These are phyloP conservation scores for Sarcophaga peregrina DNA, from an alignment of 1,140 invertebrate genomes.

Conservation along the genomic window DNA sequence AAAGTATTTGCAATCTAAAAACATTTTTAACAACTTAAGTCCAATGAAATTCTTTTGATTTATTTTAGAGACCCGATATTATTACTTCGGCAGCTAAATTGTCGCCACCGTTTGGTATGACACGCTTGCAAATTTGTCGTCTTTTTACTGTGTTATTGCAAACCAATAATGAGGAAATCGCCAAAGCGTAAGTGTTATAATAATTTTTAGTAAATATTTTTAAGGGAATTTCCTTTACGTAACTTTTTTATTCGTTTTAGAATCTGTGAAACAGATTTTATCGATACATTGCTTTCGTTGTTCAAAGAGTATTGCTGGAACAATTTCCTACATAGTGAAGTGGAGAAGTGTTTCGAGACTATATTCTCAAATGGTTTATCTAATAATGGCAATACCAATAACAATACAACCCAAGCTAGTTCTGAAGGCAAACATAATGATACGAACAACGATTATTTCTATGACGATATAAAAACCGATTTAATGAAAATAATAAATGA, in stretches of 20 bases:
- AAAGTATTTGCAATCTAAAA: slow-evolving; percentile 69
- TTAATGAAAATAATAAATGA: too few species aligned
- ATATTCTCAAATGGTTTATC: slow-evolving; percentile 69
- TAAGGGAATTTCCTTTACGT: background rate
- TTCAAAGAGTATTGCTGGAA: slow-evolving; percentile 89
- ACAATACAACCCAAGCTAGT: slow-evolving; percentile 49
- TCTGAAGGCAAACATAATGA: background rate
- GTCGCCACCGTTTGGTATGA: slow-evolving; percentile 80
- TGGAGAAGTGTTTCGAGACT: slow-evolving; percentile 79
- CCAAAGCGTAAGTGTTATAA: slow-evolving; percentile 63
- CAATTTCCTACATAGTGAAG: slow-evolving; percentile 88
- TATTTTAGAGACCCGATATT: slow-evolving; percentile 56
- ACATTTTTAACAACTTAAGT: too few species aligned
- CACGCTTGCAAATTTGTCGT: slow-evolving; percentile 79
- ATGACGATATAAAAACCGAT: too few species aligned
- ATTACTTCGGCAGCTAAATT: slow-evolving; percentile 66
- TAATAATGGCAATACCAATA: slow-evolving; percentile 53
- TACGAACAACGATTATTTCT: too few species aligned
- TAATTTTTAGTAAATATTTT: too few species aligned
- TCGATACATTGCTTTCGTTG: slow-evolving; percentile 75
- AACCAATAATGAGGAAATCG: slow-evolving; percentile 73
- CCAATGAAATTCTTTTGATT: background rate
- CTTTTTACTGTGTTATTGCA: slow-evolving; percentile 77
- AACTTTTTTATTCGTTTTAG: slow-evolving; percentile 45
- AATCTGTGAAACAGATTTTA: slow-evolving; percentile 63